Evolutionary conservation across 2,113 vertebrate species (phyloP).

Genomic region (Dipodomys spectabilis): DNA sequence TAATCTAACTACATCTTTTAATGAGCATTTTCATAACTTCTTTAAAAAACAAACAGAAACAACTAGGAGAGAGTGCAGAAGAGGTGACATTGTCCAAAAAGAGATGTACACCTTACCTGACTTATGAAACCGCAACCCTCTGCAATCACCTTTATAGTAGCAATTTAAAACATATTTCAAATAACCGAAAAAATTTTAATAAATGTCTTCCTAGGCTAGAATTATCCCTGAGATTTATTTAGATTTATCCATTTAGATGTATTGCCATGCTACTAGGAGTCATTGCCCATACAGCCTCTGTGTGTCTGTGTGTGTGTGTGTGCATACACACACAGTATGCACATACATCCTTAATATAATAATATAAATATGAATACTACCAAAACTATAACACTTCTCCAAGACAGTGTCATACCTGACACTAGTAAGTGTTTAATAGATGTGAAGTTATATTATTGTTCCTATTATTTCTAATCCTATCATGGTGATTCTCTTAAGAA

Average conservation of each 20-base stretch:
- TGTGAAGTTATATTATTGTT: not conserved
- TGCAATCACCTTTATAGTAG: no score
- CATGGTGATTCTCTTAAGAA: not conserved
- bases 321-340: no score
- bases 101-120: no score
- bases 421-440: not conserved
- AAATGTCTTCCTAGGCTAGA: not conserved
- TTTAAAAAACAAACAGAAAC: not conserved
- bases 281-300: not conserved
- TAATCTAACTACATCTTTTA: not conserved
- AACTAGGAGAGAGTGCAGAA: no score
- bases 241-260: not conserved
- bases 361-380: not conserved
- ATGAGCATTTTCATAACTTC: not conserved
- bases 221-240: not conserved
- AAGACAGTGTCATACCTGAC: not conserved
- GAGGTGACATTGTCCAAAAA: no score
- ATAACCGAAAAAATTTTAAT: not conserved
- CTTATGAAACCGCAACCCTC: no score
- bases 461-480: not conserved
- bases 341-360: not conserved
- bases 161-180: no score
- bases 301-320: not conserved
- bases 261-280: not conserved
- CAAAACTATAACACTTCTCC: not conserved